phyloP scores from a whole-genome alignment of 2,113 vertebrate species.

The Brachypodius melanocephalos region DNA sequence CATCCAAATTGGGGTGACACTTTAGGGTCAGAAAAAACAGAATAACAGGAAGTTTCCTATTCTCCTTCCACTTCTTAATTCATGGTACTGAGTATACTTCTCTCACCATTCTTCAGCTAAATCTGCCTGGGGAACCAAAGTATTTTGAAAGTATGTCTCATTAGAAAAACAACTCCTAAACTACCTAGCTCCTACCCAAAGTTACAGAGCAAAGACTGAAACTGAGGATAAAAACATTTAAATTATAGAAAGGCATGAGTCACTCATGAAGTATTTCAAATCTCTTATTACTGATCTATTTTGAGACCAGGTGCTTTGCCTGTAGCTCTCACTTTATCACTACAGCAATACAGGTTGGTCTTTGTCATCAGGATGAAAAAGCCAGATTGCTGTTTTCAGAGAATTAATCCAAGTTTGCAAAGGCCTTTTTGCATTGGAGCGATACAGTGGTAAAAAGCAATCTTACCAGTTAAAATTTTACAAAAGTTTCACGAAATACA shows the following conservation, averaged over 20 bases:
- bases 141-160: not conserved
- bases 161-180: not conserved
- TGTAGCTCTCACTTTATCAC: not conserved
- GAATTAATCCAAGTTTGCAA: not conserved
- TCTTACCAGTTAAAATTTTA: not conserved
- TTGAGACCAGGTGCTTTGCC: not conserved
- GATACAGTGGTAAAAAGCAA: not conserved
- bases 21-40: not conserved
- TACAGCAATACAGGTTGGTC: not conserved
- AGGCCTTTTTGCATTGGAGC: not conserved
- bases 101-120: not conserved
- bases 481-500: not conserved
- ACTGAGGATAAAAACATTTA: not conserved
- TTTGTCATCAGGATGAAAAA: not conserved
- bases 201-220: not conserved
- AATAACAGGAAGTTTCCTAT: not conserved
- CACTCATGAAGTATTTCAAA: not conserved
- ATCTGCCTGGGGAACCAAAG: not conserved
- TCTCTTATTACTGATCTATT: not conserved
- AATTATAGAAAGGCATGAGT: not conserved
- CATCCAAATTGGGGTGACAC: fast-evolving
- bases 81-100: not conserved
- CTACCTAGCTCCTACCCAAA: not conserved
- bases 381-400: not conserved
- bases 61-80: not conserved